Evolutionary conservation across 2,113 vertebrate genomes (phyloP).

Genomic region (Falcunculus frontatus): DNA sequence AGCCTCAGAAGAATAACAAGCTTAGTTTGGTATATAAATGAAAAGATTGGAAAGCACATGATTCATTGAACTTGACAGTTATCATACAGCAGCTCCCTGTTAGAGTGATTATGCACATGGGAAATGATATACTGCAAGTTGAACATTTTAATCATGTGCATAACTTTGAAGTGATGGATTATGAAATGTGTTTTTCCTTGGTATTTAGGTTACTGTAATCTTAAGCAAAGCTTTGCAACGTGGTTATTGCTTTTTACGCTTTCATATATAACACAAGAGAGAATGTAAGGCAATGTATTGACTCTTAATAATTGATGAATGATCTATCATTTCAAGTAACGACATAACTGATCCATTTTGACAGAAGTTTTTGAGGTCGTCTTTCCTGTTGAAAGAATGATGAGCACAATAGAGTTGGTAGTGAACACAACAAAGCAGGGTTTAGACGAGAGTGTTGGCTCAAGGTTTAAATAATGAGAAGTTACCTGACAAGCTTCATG

Average conservation of each 20-base stretch:
- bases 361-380: background rate
- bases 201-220: slow-evolving; percentile 56
- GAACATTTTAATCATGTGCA: slow-evolving; percentile 60
- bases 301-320: slow-evolving; percentile 45
- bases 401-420: background rate
- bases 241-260: slow-evolving; percentile 46
- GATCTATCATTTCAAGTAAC: slow-evolving; percentile 18
- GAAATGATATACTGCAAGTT: slow-evolving; percentile 33
- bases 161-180: slow-evolving; percentile 66
- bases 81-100: slow-evolving; percentile 52
- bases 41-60: slow-evolving; percentile 26
- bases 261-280: background rate
- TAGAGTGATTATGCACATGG: slow-evolving; percentile 45
- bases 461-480: slow-evolving; percentile 2
- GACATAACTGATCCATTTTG: background rate
- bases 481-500: background rate
- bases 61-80: slow-evolving; percentile 63
- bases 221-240: slow-evolving; percentile 14
- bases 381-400: background rate
- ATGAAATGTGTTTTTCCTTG: slow-evolving; percentile 52
- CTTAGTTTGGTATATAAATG: background rate
- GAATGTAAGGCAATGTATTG: slow-evolving; percentile 12
- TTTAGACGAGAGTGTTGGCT: background rate
- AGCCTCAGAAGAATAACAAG: background rate
- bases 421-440: background rate